A percentile compares a stretch with the other conserved stretches of the same genome.
Evolutionary conservation across 2,113 vertebrate species (phyloP).

Genomic region (Trematomus loennbergii): DNA sequence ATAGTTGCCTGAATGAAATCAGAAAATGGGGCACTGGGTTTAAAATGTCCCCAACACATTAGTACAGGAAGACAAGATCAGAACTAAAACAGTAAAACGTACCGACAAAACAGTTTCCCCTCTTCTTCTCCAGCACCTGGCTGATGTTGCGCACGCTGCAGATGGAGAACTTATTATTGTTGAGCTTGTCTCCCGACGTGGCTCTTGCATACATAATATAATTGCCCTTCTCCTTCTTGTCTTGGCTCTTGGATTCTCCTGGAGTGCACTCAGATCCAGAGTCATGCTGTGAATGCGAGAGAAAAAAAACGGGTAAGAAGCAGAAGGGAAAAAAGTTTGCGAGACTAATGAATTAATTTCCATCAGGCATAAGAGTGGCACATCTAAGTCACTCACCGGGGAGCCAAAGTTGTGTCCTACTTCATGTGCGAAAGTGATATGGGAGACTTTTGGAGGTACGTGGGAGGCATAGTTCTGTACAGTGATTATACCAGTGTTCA

Average conservation of each 20-base stretch:
- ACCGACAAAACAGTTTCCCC: constrained; percentile 98
- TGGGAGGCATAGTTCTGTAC: constrained; percentile 99
- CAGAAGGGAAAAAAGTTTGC: constrained; percentile 13
- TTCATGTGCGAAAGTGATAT: constrained; percentile 99
- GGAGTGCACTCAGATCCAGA: constrained; percentile 98
- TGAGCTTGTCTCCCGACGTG: constrained; percentile 98
- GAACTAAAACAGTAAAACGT: constrained; percentile 69
- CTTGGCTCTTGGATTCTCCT: constrained; percentile 96
- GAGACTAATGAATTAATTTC: constrained; percentile 23
- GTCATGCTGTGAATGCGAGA: constrained; percentile 88
- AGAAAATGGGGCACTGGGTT: not conserved
- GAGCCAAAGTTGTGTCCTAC: constrained; percentile 99
- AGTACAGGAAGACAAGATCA: not conserved
- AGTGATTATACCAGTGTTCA: constrained; percentile 99
- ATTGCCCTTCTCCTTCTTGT: constrained; percentile 98
- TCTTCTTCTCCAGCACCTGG: constrained; percentile 98
- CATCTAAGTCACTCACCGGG: constrained; percentile 88
- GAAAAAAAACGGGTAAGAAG: constrained; percentile 33
- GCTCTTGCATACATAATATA: constrained; percentile 99
- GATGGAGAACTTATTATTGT: constrained; percentile 98
- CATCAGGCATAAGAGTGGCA: constrained; percentile 11
- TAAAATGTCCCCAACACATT: constrained; percentile 4
- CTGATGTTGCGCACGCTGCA: constrained; percentile 99
- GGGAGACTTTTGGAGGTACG: constrained; percentile 98
- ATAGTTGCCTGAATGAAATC: not conserved